phyloP scores from a whole-genome alignment of 2,797 vertebrate genomes.

The Lutjanus campechanus region DNA sequence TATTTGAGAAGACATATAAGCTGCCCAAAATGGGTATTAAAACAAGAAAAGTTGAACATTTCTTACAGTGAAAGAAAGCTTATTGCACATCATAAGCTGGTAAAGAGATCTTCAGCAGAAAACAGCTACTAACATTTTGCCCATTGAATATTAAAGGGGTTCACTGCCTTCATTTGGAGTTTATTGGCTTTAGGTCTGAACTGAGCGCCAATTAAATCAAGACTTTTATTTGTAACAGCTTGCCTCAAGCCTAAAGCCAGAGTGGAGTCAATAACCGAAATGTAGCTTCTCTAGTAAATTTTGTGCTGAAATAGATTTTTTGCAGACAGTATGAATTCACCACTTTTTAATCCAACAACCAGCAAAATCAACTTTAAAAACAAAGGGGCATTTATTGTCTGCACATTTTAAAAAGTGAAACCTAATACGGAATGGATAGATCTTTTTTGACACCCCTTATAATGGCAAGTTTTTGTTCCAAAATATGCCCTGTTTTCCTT shows the following conservation, averaged over 20 bases:
- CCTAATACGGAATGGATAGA: too few relatives aligned
- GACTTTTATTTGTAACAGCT: constrained; percentile 17
- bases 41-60: not conserved
- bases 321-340: not conserved
- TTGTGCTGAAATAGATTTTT: constrained; percentile 20
- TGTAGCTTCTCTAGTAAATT: not conserved
- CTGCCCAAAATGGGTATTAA: not conserved
- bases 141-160: constrained; percentile 13
- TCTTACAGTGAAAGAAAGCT: not conserved
- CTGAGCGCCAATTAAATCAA: constrained; percentile 40
- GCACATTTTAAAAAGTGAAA: not conserved
- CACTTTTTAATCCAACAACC: not conserved
- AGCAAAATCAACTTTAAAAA: not conserved
- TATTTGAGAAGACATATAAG: not conserved
- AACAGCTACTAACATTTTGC: constrained; percentile 2
- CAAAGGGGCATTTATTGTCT: not conserved
- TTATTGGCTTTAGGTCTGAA: constrained; percentile 27
- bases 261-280: constrained; percentile 13
- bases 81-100: not conserved
- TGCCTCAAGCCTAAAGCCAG: constrained; percentile 1
- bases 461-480: not conserved
- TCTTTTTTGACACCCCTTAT: not conserved
- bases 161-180: constrained; percentile 7
- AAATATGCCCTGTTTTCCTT: not conserved
- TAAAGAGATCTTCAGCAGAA: not conserved